Conservation (phyloP, 2,113 vertebrate species). For the Larimichthys crocea region DNA sequence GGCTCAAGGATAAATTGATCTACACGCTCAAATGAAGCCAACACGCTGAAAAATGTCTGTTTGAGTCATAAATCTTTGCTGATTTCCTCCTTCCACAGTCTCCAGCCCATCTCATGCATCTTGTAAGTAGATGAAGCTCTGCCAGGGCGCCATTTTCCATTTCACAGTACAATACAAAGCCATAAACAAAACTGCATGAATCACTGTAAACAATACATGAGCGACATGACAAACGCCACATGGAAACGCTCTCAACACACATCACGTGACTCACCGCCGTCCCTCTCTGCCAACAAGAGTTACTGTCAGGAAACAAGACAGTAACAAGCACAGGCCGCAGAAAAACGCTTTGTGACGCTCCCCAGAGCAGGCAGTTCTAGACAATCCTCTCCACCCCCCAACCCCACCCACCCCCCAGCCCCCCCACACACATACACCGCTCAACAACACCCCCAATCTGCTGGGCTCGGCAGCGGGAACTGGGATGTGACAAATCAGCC, state of each 20-base stretch:
- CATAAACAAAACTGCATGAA: constrained; percentile 56
- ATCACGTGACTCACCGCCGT: constrained; percentile 1
- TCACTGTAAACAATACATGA: constrained; percentile 45
- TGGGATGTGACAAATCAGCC: constrained; percentile 75
- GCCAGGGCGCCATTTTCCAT: constrained; percentile 43
- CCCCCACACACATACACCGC: constrained; percentile 8
- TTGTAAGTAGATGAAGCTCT: constrained; percentile 45
- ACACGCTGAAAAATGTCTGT: constrained; percentile 29
- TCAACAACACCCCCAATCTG: constrained; percentile 62
- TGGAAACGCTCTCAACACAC: constrained; percentile 28
- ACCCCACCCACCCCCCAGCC: constrained; percentile 19
- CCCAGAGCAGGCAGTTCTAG: constrained; percentile 55
- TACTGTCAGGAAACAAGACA: constrained; percentile 55
- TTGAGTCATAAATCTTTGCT: constrained; percentile 41
- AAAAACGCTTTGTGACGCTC: constrained; percentile 46
- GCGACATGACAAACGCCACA: constrained; percentile 49
- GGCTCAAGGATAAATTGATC: constrained; percentile 26
- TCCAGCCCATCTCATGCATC: constrained; percentile 43
- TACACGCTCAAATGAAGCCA: constrained; percentile 24
- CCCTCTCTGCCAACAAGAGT: constrained; percentile 5
- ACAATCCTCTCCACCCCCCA: constrained; percentile 25
- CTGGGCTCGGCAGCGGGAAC: constrained; percentile 49
- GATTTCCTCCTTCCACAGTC: constrained; percentile 25
- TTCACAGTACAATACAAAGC: constrained; percentile 40
- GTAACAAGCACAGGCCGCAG: constrained; percentile 33